phyloP scores from a whole-genome alignment of 2,797 vertebrate species.

The Sebastes baramenuke region DNA sequence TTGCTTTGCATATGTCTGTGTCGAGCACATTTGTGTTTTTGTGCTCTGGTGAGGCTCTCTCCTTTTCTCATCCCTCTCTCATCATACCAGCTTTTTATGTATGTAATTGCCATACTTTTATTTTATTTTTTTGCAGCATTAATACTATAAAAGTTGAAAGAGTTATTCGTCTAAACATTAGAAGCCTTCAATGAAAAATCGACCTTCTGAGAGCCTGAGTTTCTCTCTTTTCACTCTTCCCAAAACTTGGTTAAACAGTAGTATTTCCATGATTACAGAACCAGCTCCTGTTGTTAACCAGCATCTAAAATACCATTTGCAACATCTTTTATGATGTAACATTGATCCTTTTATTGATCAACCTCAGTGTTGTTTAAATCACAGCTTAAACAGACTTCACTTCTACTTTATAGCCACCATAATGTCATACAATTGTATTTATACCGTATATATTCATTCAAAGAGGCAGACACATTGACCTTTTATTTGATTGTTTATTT shows the following conservation, averaged over 20 bases:
- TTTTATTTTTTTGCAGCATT: background rate
- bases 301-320: background rate
- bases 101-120: background rate
- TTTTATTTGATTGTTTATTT: background rate
- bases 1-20: background rate
- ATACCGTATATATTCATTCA: background rate
- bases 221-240: background rate
- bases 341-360: background rate
- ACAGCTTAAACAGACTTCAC: background rate
- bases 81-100: background rate
- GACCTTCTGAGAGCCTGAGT: background rate
- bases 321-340: background rate
- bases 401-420: background rate
- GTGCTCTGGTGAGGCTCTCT: background rate
- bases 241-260: too few species aligned
- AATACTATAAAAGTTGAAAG: background rate
- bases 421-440: background rate
- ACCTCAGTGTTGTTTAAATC: background rate
- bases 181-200: too few species aligned
- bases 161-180: too few species aligned
- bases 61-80: background rate
- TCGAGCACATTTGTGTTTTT: background rate
- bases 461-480: background rate
- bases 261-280: background rate
- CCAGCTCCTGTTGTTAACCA: background rate